Evolutionary conservation across 1,140 invertebrate species (phyloP), one percentile per base, ranked within the genome.

Genomic region (Lucilia sericata): DNA sequence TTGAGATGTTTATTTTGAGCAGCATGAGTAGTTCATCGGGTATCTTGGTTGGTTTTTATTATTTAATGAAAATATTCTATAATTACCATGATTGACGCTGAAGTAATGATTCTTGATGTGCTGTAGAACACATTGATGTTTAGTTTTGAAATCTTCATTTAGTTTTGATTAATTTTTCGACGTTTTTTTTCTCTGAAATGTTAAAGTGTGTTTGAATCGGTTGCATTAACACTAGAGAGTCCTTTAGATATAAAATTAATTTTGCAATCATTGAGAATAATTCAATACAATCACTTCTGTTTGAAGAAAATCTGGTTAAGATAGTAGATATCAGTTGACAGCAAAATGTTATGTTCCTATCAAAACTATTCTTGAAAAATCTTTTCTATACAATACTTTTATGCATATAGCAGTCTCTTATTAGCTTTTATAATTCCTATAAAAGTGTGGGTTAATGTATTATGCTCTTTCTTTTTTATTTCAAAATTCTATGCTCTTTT

Each of bases 81-180:
- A 70, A 70, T 70, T 70, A 70, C 65, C n/a, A 21, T 70, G 65
- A 70, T 70, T 70, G 65, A 70, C 65, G 65, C 65, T 21, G n/a
- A 70, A 70, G 9, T 70, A 21, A 70, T 25, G 65, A 70, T 25
- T 19, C n/a, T 21, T 70, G 65, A 70, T 70, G 21, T 70, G 21
- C 3, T 70, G 65, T 19, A 8, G 65, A 70, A 2, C 65, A 30
- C 1, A 70, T 21, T 70, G 65, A 25, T 21, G 5, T 19, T 21
- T 19, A 70, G 19, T 21, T 21, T 70, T 70, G 65, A 70, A 70
- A 21, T 21, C 65, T 19, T 70, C 65, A 70, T 70, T 70, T 70
- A 3, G 19, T 70, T 70, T 19, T 60, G 51, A 60, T 60, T 60
- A n/a, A 0, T 60, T 17, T 60, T 60, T 17, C 2, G 13, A 14